Evolutionary conservation across 2,888 invertebrate species (phyloP), one percentile per base, ranked within the genome.

Genomic region (Colostygia pectinataria): DNA sequence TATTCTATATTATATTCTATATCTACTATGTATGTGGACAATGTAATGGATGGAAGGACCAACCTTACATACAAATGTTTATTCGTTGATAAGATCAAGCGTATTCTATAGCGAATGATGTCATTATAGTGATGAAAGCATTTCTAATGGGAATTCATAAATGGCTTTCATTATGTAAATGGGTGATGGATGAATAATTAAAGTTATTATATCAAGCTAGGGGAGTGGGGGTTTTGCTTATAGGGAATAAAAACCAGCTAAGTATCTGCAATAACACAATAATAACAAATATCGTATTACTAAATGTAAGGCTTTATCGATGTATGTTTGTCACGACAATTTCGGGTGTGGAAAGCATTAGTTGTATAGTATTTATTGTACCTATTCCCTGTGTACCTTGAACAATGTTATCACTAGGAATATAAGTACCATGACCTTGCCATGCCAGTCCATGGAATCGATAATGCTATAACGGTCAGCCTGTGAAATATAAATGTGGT

Each of bases 391-490:
- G 20, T 13, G 5, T 2, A 1, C 23, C 33, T 8, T 20, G 4
- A 15, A 18, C 9, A 25, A 9, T 56, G 32, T 48, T 53, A 55
- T 56, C 42, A 44, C 27, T 15, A 15, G 15, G 15, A 3, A 15
- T 15, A 20, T 20, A 45, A 12, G 9, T 24, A 4, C 7, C 32
- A 3, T 38, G 63, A 53, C 70, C 71, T 70, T 65, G 65, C 24
- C n/a, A n/a, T n/a, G n/a, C n/a, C n/a, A 13, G 45, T 37, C 40
- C 31, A 53, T 36, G 10, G 48, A 57, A 59, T 67, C 68, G 68
- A 70, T 70, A 66, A 45, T 40, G 41, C 57, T 46, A 57, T 63
- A 44, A 32, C 43, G 53, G 56, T 42, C 48, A 54, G 37, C 9
- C 39, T 20, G 13, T n/a, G 18, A 29, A 3, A 31, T 28, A 15